Conservation (phyloP, 2,113 vertebrate genomes). For the Clarias magur region DNA sequence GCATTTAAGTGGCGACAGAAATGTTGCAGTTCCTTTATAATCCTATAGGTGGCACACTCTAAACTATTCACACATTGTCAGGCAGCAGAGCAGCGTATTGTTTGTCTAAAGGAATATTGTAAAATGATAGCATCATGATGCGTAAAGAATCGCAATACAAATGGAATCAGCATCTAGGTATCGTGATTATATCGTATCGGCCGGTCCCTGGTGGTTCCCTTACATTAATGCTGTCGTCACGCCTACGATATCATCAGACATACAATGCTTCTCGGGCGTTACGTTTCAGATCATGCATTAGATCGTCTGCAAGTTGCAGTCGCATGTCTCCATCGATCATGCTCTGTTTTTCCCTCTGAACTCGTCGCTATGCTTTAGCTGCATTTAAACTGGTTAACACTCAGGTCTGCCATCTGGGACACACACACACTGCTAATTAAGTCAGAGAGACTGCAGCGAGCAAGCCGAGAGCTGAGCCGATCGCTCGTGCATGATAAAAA, state of each 20-base stretch:
- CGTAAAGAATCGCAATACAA: no score
- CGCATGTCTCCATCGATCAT: not conserved
- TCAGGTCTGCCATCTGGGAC: constrained; percentile 53
- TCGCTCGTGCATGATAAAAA: not conserved
- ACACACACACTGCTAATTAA: constrained; percentile 39
- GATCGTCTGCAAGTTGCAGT: constrained; percentile 15
- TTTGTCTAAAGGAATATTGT: no score
- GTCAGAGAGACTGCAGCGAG: constrained; percentile 39
- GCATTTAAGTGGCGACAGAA: no score
- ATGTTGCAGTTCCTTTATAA: no score
- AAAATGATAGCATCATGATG: no score
- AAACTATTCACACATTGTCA: no score
- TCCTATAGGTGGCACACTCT: no score
- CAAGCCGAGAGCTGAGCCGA: constrained; percentile 13
- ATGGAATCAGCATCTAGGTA: no score
- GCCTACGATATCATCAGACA: not conserved
- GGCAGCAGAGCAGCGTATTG: no score
- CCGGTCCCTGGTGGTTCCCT: no score
- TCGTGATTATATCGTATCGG: no score
- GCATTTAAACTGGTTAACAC: constrained; percentile 50
- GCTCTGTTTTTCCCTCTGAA: not conserved
- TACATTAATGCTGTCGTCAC: no score
- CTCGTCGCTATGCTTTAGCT: constrained; percentile 43
- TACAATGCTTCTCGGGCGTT: not conserved
- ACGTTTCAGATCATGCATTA: not conserved